Conservation (phyloP, 2,797 vertebrate species). For the Phrynocephalus guinanensis region DNA sequence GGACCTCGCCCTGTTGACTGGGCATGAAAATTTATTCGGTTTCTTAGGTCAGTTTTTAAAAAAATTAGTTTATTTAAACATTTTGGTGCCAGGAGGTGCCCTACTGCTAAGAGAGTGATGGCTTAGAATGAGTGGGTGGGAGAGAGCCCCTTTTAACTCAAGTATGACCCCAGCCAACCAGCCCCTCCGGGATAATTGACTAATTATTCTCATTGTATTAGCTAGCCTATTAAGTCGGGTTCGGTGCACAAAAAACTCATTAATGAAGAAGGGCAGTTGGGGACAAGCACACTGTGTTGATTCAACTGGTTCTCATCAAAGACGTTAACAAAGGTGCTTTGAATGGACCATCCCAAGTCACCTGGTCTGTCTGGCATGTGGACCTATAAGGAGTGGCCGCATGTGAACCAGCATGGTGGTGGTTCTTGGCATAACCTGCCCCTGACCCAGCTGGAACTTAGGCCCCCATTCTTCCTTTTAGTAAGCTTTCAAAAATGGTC, state of each 20-base stretch:
- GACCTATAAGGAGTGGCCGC: not conserved
- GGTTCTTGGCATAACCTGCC: not conserved
- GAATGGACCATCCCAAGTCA: conserved; percentile 8
- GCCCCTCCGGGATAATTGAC: conserved; percentile 56
- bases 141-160: not conserved
- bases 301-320: not conserved
- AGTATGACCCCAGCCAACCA: not conserved
- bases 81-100: not conserved
- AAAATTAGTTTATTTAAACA: not conserved
- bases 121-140: not conserved
- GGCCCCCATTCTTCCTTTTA: not conserved
- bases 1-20: not conserved
- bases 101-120: not conserved
- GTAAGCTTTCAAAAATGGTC: not conserved
- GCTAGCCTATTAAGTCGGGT: conserved; percentile 59
- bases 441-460: not conserved
- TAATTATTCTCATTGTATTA: conserved; percentile 66
- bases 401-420: not conserved
- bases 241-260: conserved; percentile 70
- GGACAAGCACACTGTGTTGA: conserved; percentile 54
- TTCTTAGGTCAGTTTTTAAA: not conserved
- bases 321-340: not conserved
- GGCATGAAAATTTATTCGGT: not conserved
- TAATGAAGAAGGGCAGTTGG: conserved; percentile 47
- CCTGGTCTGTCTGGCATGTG: not conserved